Base-by-base conservation (phyloP, 2,888 invertebrate species). In the Archaeoteleia sp. region DNA sequence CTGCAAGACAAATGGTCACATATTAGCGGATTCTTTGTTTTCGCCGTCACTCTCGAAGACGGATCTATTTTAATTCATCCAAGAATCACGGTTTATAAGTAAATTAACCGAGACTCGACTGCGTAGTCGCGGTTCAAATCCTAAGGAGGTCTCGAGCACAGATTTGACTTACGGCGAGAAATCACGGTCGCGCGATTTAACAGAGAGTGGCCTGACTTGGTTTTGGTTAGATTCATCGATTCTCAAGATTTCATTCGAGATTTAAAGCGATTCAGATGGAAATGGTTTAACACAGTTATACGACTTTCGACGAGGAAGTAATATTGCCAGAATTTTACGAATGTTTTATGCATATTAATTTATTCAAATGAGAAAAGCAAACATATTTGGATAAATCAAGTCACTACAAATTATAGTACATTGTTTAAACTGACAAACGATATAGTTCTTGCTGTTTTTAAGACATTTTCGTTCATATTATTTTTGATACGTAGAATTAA, bases 71-170 rank as follows among this genome's bases (percentile, higher is more conserved):
- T 75, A 75, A 78, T 81, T 77, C 70, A 78, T 78, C 74, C 73
- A 63, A 73, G 67, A 69, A 74, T 54, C 75, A 81, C 75, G 81
- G 75, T 78, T 78, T 76, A 70, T 77, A 80, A 77, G 77, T 77
- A 80, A 83, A 82, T 83, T 83, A 82, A 80, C 78, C 78, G 79
- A 77, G 76, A 76, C 74, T 74, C 72, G 71, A 74, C 65, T 70
- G 74, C 62, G 46, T 71, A 71, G 80, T 78, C 73, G 78, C 82
- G 82, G 80, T 82, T 79, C 78, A 79, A 74, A 77, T 80, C 73
- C 75, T 77, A 83, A 83, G 70, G 79, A 80, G 83, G 83, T 81
- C 80, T 81, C 67, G 67, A 63, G 78, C 46, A 67, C 70, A 53
- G 63, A 58, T 63, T 70, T 63, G 70, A 70, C 67, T 67, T 57